These are phyloP conservation scores for Megastigmus dorsalis DNA, from an alignment of 2,888 invertebrate species.

Conservation along the genomic window DNA sequence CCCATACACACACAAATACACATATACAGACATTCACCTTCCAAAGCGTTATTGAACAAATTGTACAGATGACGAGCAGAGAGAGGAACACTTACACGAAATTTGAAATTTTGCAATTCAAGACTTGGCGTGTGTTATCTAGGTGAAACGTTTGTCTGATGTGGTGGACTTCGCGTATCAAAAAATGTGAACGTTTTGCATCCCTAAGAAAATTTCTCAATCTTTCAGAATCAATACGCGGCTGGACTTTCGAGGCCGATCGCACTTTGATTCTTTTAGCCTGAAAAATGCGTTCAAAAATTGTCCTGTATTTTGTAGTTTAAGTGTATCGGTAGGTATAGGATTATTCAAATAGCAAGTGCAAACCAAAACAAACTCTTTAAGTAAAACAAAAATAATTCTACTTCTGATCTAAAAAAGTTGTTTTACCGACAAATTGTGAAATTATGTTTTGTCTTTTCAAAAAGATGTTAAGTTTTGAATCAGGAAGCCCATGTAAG, in stretches of 20 bases:
- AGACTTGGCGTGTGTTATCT: too few relatives aligned
- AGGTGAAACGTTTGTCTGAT: too few relatives aligned
- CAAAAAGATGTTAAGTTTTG: background rate
- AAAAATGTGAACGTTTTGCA: too few relatives aligned
- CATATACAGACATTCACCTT: background rate
- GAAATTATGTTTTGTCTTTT: background rate
- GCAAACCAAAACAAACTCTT: slow-evolving; percentile 12
- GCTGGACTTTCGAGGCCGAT: background rate
- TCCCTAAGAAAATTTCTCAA: too few relatives aligned
- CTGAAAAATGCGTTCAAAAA: slow-evolving; percentile 1
- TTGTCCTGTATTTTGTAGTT: slow-evolving; percentile 21
- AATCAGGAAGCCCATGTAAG: background rate
- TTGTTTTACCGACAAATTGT: background rate
- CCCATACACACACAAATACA: too few relatives aligned
- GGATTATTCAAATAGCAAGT: slow-evolving; percentile 13
- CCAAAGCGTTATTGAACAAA: background rate
- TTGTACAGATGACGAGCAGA: background rate
- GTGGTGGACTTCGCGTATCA: too few relatives aligned
- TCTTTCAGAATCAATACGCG: too few relatives aligned
- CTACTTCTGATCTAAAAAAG: background rate
- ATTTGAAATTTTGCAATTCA: background rate
- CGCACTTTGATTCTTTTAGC: background rate
- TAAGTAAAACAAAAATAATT: background rate
- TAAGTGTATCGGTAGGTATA: slow-evolving; percentile 34
- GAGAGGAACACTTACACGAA: background rate